Percentiles rank a stretch among this genome's conserved stretches.
Evolutionary conservation across 2,797 vertebrate genomes (phyloP).

Genomic region (Hippoglossus hippoglossus): DNA sequence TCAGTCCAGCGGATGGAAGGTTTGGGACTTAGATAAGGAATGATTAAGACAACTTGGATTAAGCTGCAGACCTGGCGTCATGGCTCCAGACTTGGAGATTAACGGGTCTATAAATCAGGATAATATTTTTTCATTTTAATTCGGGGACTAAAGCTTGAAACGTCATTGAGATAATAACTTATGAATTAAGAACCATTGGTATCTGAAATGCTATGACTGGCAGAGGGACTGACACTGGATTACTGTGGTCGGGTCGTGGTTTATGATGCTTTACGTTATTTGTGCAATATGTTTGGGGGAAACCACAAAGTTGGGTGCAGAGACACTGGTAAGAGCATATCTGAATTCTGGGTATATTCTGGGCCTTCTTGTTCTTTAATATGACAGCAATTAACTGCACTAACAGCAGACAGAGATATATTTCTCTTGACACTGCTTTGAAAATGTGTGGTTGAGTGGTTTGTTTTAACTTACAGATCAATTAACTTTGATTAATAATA

Average conservation of each 20-base stretch:
- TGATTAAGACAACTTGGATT: slow-evolving; percentile 55
- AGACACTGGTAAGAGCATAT: slow-evolving; percentile 46
- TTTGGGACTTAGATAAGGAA: slow-evolving; percentile 57
- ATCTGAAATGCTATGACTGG: slow-evolving; percentile 48
- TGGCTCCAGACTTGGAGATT: slow-evolving; percentile 40
- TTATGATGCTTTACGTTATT: slow-evolving; percentile 57
- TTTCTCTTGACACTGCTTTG: slow-evolving; percentile 33
- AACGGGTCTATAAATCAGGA: slow-evolving; percentile 49
- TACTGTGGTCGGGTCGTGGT: slow-evolving; percentile 65
- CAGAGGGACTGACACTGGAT: slow-evolving; percentile 60
- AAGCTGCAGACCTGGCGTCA: slow-evolving; percentile 41
- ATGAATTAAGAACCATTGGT: slow-evolving; percentile 52
- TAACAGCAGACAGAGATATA: slow-evolving; percentile 25
- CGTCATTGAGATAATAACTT: slow-evolving; percentile 62
- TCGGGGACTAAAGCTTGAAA: slow-evolving; percentile 40
- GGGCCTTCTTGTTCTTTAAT: slow-evolving; percentile 29
- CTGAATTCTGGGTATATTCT: slow-evolving; percentile 36
- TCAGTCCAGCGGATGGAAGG: slow-evolving; percentile 35
- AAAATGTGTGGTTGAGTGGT: slow-evolving; percentile 18
- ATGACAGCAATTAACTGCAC: slow-evolving; percentile 33
- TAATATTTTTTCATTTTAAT: slow-evolving; percentile 43
- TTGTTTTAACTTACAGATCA: slow-evolving; percentile 18
- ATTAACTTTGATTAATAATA: slow-evolving; percentile 10
- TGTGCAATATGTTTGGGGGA: slow-evolving; percentile 57
- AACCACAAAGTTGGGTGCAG: slow-evolving; percentile 52